Conservation (phyloP, 1,140 invertebrate genomes). For the honey bee (Apis mellifera) region Amel_HAv3.1 CM009937.2:8807501-8808000, state of each 20-base stretch:
- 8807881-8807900: conserved; percentile 44
- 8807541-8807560: conserved; percentile 7
- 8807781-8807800: background rate
- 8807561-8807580: conserved; percentile 45
- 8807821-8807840: conserved; percentile 16
- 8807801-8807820: conserved; percentile 39
- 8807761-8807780: conserved; percentile 7
- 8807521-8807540: background rate
- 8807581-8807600: conserved; percentile 53
- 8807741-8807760: conserved; percentile 10
- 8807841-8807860: conserved; percentile 51
- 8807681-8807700: conserved; percentile 55
- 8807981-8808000: conserved; percentile 29
- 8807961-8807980: conserved; percentile 51
- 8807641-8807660: conserved; percentile 24
- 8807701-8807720: conserved; percentile 49
- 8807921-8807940: conserved; percentile 45
- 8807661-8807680: conserved; percentile 43
- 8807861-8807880: conserved; percentile 51
- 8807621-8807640: conserved; percentile 30
- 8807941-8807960: conserved; percentile 46
- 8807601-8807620: conserved; percentile 49
- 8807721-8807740: conserved; percentile 36
- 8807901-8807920: conserved; percentile 41
- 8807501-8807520: conserved; percentile 27